Conservation (phyloP, 1,140 invertebrate species). For the Philaenus spumarius region DNA sequence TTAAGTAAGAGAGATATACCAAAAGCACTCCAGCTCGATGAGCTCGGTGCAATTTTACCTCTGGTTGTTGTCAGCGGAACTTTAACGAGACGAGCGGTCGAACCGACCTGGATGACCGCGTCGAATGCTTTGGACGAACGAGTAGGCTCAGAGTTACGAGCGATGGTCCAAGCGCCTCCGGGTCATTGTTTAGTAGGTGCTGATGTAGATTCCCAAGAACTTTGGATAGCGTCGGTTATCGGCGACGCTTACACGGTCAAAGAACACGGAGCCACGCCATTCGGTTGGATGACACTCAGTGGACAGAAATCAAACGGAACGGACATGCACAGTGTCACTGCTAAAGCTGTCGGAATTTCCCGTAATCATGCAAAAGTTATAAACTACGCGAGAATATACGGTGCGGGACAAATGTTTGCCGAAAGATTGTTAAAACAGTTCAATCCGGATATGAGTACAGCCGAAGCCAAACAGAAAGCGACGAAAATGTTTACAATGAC, state of each 20-base stretch:
- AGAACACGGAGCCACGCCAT: constrained; percentile 76
- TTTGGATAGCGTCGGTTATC: constrained; percentile 95
- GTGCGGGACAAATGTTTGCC: constrained; percentile 91
- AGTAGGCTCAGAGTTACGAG: constrained; percentile 89
- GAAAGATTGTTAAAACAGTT: constrained; percentile 85
- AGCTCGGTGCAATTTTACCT: constrained; percentile 81
- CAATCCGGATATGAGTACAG: constrained; percentile 73
- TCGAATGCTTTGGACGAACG: constrained; percentile 86
- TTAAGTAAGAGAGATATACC: constrained; percentile 50
- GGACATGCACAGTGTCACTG: constrained; percentile 95
- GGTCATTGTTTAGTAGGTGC: constrained; percentile 92
- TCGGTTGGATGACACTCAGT: constrained; percentile 94
- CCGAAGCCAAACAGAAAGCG: constrained; percentile 76
- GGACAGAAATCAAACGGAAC: constrained; percentile 87
- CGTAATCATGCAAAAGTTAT: constrained; percentile 95
- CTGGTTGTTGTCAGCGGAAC: constrained; percentile 76
- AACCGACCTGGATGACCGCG: constrained; percentile 98
- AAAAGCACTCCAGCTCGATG: constrained; percentile 33
- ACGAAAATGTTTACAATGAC: constrained; percentile 86
- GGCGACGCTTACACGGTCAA: constrained; percentile 75
- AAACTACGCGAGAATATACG: constrained; percentile 98
- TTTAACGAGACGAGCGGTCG: constrained; percentile 90
- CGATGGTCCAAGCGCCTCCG: constrained; percentile 89
- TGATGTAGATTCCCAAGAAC: constrained; percentile 98
- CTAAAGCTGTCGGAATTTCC: constrained; percentile 79